phyloP scores from a whole-genome alignment of 1,140 invertebrate species.

The Zaprionus tsacasi region DNA sequence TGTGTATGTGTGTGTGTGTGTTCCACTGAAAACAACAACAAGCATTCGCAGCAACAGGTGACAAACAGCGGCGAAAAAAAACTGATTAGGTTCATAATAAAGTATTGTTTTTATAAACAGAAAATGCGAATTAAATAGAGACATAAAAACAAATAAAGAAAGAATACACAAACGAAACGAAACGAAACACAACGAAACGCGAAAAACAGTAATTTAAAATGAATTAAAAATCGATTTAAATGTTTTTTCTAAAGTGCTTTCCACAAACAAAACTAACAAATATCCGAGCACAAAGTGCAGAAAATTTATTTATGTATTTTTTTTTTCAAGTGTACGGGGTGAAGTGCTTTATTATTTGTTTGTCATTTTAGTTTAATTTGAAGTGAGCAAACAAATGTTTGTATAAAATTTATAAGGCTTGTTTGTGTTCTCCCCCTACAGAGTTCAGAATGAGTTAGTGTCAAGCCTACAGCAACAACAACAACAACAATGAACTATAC shows the following conservation, averaged over 20 bases:
- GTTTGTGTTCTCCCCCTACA: slow-evolving; percentile 20
- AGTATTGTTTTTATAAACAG: slow-evolving; percentile 34
- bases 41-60: slow-evolving; percentile 64
- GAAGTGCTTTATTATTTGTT: slow-evolving; percentile 8
- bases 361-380: background rate
- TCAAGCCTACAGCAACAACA: slow-evolving; percentile 30
- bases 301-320: slow-evolving; percentile 8
- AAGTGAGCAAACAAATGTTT: background rate
- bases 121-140: slow-evolving; percentile 31
- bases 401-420: slow-evolving; percentile 2
- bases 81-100: slow-evolving; percentile 30
- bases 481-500: slow-evolving; percentile 29
- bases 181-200: slow-evolving; percentile 33
- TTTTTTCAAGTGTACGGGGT: slow-evolving; percentile 5
- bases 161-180: slow-evolving; percentile 14
- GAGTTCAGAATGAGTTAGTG: slow-evolving; percentile 33
- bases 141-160: slow-evolving; percentile 12
- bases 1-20: background rate
- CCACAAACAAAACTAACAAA: slow-evolving; percentile 12
- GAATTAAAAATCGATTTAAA: slow-evolving; percentile 58
- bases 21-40: slow-evolving; percentile 22
- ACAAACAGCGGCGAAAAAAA: slow-evolving; percentile 39
- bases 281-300: slow-evolving; percentile 20
- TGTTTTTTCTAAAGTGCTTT: slow-evolving; percentile 2
- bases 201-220: slow-evolving; percentile 42